Base-by-base conservation (phyloP, 1,140 invertebrate genomes). In the Thrips palmi region DNA sequence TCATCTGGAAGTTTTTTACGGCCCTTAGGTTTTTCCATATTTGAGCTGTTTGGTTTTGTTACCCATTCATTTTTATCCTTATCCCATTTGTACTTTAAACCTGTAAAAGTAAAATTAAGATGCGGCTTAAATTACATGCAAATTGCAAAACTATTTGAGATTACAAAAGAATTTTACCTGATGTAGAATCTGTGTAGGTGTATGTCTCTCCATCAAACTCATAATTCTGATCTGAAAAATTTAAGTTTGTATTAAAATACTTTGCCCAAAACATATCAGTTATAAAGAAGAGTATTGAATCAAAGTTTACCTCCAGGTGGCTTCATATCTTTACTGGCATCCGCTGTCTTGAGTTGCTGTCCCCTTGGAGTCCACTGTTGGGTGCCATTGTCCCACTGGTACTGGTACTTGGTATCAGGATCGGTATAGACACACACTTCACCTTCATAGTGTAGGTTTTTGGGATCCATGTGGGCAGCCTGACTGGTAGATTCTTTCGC, bases 391-490 rank as follows among this genome's bases (percentile, higher is more conserved):
- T 68, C 63, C 73, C 77, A 81, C 50, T 66, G 60, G 52, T 76
- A 79, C 52, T 75, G 67, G 42, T 64, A 63, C 32, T 70, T 65
- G 30, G 70, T 68, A 28, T 53, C 56, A 23, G 75, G 74, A 56
- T 82, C 77, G 14, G 73, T 80, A 46, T 81, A 82, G 46, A 80
- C 67, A 32, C 76, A 77, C 34, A 63, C 57, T 41, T 72, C 68
- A 25, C 70, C 71, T 52, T 74, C 68, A 49, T 74, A 77, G 42
- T 70, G 65, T 14, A 74, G 57, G 56, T 70, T 57, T 52, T 65
- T n/a, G n/a, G n/a, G n/a, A n/a, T n/a, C n/a, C n/a, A n/a, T n/a
- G n/a, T n/a, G n/a, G n/a, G n/a, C n/a, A 22, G 35, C 23, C n/a
- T 40, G 31, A 38, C 40, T 29, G 4, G 21, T 5, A 33, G 28